A percentile compares a stretch with the other conserved stretches of the same genome.
These are phyloP conservation scores for Promerops cafer DNA, from an alignment of 2,113 vertebrate genomes.

Conservation along the genomic window DNA sequence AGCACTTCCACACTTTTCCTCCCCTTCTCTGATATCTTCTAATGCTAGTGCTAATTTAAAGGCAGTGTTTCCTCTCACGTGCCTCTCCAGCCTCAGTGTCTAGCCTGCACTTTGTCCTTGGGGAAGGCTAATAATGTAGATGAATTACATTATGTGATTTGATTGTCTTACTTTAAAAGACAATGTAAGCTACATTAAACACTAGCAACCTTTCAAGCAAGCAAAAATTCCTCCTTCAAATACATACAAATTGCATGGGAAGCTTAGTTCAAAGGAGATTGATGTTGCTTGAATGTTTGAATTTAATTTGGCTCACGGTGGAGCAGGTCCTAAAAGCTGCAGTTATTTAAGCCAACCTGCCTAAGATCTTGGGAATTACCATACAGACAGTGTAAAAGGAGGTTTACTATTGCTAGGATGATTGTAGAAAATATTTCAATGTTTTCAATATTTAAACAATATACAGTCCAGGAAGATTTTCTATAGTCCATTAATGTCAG, in stretches of 20 bases:
- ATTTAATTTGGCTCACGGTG: background rate
- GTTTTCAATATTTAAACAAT: background rate
- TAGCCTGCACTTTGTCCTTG: background rate
- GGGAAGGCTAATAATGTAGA: background rate
- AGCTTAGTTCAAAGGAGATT: background rate
- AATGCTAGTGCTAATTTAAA: background rate
- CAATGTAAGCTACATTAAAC: conserved; percentile 22
- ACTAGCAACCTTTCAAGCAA: background rate
- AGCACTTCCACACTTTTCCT: background rate
- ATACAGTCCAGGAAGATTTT: background rate
- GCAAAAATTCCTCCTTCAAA: background rate
- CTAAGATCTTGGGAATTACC: background rate
- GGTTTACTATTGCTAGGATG: background rate
- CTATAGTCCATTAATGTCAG: background rate
- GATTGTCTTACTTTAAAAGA: conserved; percentile 18
- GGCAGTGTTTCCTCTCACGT: background rate
- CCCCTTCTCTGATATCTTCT: background rate
- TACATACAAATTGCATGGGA: background rate
- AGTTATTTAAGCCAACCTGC: background rate
- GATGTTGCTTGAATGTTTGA: background rate
- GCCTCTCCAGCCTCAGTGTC: background rate
- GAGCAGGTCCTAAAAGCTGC: background rate
- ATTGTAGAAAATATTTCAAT: background rate
- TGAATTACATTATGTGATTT: conserved; percentile 9
- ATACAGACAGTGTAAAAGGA: background rate